Percentiles rank a stretch among this genome's conserved stretches.
These are phyloP conservation scores for Ectropis crepuscularia DNA, from an alignment of 2,888 invertebrate species.

Conservation along the genomic window DNA sequence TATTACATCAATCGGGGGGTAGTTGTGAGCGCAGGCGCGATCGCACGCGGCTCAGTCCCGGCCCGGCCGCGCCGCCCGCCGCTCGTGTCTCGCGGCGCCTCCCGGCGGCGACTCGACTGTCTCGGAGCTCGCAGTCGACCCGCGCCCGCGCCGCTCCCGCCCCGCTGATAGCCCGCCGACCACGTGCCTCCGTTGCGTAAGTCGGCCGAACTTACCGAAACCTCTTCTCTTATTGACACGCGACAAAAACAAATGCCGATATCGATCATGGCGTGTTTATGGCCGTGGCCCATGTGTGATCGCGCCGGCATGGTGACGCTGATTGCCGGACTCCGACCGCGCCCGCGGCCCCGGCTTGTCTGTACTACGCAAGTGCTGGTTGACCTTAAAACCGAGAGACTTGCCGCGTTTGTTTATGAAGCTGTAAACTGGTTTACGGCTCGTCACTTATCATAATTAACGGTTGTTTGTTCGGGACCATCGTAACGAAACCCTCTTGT, in stretches of 20 bases:
- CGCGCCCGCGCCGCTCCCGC: conserved; percentile 32
- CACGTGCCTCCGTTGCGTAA: conserved; percentile 78
- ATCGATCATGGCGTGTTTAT: conserved; percentile 75
- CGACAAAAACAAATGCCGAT: conserved; percentile 70
- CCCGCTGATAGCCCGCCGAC: conserved; percentile 40
- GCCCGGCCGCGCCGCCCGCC: conserved; percentile 77
- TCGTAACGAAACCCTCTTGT: conserved; percentile 39
- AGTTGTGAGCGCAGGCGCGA: conserved; percentile 67
- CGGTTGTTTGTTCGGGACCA: conserved; percentile 46
- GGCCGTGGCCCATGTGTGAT: conserved; percentile 51
- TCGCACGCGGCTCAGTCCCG: conserved; percentile 74
- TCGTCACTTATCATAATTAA: conserved; percentile 40
- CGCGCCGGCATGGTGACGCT: conserved; percentile 58
- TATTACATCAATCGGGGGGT: conserved; percentile 83
- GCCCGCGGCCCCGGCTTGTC: conserved; percentile 72
- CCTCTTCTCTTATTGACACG: conserved; percentile 75
- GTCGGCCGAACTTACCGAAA: conserved; percentile 64
- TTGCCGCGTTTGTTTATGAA: conserved; percentile 66
- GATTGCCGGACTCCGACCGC: conserved; percentile 68
- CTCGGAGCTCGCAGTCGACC: conserved; percentile 50
- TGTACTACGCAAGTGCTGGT: conserved; percentile 68
- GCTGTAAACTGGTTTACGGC: conserved; percentile 50
- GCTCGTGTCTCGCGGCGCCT: conserved; percentile 69
- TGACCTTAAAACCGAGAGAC: conserved; percentile 71
- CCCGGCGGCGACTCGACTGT: conserved; percentile 75